Conservation (phyloP, 2,113 vertebrate species). For the Cygnus atratus region DNA sequence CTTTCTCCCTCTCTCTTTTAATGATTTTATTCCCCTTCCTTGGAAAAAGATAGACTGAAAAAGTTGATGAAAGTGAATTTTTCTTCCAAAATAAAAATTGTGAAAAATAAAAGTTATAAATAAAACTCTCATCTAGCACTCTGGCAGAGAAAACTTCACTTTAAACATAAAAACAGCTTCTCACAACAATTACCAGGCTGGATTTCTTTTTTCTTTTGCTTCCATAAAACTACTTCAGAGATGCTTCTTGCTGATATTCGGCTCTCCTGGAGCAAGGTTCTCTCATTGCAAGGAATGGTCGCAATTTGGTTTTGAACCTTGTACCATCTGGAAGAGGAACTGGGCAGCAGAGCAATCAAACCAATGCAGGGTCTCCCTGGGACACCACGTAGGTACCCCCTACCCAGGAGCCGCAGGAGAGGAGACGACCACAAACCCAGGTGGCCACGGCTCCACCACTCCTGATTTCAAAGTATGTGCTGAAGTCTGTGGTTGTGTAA, state of each 20-base stretch:
- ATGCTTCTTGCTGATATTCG: accelerated
- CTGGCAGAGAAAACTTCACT: background rate
- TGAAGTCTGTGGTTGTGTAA: background rate
- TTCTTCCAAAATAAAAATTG: background rate
- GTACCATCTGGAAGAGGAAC: background rate
- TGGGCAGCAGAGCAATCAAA: background rate
- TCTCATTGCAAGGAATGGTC: background rate
- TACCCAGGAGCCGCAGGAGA: background rate
- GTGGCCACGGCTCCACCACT: background rate
- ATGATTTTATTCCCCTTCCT: background rate
- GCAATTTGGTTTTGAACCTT: background rate
- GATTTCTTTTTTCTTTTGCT: background rate
- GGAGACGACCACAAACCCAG: accelerated
- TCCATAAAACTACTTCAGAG: background rate
- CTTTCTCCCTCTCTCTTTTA: background rate
- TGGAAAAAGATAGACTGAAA: background rate
- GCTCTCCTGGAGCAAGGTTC: background rate
- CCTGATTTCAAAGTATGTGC: background rate
- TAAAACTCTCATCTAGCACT: background rate
- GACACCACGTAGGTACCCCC: background rate
- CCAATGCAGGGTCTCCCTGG: background rate
- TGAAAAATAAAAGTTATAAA: background rate
- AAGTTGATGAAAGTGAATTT: background rate
- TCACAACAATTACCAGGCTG: background rate
- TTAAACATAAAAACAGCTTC: background rate